These are phyloP conservation scores for Grus americana DNA, from an alignment of 2,113 vertebrate genomes.

Conservation along the genomic window DNA sequence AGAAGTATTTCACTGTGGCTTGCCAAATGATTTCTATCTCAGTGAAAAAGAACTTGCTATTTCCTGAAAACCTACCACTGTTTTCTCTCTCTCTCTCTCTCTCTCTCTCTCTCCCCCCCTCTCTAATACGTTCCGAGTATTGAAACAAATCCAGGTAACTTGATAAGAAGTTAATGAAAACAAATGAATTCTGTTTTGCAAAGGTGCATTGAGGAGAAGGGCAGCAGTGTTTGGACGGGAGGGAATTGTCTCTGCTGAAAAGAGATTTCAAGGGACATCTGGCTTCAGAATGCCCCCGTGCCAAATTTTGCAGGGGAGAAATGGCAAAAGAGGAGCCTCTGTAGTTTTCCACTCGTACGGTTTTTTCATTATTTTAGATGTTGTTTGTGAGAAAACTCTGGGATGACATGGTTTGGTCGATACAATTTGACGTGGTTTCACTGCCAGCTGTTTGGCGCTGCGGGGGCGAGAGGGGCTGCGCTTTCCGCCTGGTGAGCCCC, in stretches of 20 bases:
- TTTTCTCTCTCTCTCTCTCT: conserved; percentile 36
- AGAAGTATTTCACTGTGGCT: conserved; percentile 76
- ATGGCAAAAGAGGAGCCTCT: neutral
- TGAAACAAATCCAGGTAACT: conserved; percentile 80
- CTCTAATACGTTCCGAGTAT: conserved; percentile 69
- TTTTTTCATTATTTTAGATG: neutral
- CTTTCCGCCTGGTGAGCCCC: accelerated
- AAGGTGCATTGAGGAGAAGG: conserved; percentile 20
- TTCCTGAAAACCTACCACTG: conserved; percentile 77
- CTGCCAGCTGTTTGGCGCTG: neutral
- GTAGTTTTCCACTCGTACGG: neutral
- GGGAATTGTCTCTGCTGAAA: conserved; percentile 1
- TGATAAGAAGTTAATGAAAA: conserved; percentile 73
- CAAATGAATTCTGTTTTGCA: conserved; percentile 65
- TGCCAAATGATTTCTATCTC: conserved; percentile 86
- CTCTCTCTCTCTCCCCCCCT: neutral
- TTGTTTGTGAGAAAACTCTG: neutral
- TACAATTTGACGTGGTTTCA: accelerated
- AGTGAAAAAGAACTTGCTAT: conserved; percentile 82
- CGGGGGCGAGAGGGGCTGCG: too few relatives aligned
- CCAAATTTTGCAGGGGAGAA: neutral
- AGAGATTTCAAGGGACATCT: neutral
- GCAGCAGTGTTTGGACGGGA: neutral
- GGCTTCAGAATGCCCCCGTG: neutral
- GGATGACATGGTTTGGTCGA: neutral